Evolutionary conservation across 2,797 vertebrate species (phyloP).

Genomic region (Iguana delicatissima): DNA sequence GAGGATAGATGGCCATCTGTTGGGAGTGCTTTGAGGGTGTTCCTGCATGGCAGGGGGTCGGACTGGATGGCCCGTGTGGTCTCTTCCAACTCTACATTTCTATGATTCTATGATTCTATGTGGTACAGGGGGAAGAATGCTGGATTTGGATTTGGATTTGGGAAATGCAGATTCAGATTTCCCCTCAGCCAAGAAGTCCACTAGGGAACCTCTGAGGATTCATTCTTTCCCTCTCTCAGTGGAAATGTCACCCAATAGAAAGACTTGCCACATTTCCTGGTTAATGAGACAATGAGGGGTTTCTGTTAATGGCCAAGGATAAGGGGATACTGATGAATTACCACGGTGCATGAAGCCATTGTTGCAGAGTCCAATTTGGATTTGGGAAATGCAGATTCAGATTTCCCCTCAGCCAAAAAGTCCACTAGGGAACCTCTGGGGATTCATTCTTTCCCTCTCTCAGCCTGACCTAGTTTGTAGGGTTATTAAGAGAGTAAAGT

Average conservation of each 20-base stretch:
- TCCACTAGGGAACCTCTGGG: not conserved
- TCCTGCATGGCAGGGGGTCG: too few species aligned
- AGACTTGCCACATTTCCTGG: slow-evolving; percentile 22
- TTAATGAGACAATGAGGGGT: slow-evolving; percentile 13
- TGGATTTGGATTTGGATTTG: too few species aligned
- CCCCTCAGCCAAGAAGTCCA: too few species aligned
- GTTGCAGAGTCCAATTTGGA: slow-evolving; percentile 92
- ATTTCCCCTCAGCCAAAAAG: not conserved
- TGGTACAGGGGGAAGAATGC: too few species aligned
- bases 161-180: too few species aligned
- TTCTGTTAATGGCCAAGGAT: slow-evolving; percentile 33
- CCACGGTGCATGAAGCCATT: slow-evolving; percentile 99
- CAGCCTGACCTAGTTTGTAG: not conserved
- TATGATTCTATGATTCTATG: too few species aligned
- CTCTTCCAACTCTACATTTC: too few species aligned
- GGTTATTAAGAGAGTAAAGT: not conserved
- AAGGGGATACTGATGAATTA: slow-evolving; percentile 71
- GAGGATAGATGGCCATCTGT: too few species aligned
- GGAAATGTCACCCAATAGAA: slow-evolving; percentile 19
- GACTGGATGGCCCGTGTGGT: too few species aligned
- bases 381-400: not conserved
- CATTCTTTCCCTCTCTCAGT: too few species aligned
- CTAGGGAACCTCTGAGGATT: too few species aligned
- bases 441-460: not conserved
- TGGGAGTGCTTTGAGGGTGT: too few species aligned